A percentile compares a stretch with the other conserved stretches of the same genome.
phyloP scores from a whole-genome alignment of 2,113 vertebrate species.

The human (Homo sapiens) region GRCh38 chr4:148051001-148051500 shows the following conservation, averaged over 20 bases:
- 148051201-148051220: constrained; percentile 67
- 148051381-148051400: constrained; percentile 53
- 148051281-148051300: constrained; percentile 31
- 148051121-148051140: constrained; percentile 53
- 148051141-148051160: constrained; percentile 69
- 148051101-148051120: neutral
- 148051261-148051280: constrained; percentile 58
- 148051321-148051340: constrained; percentile 59
- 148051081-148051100: neutral
- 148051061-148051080: neutral
- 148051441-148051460: constrained; percentile 32
- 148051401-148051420: constrained; percentile 49
- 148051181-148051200: constrained; percentile 59
- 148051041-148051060: neutral
- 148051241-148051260: constrained; percentile 67
- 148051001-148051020: neutral
- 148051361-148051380: constrained; percentile 63
- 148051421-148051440: constrained; percentile 45
- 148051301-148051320: constrained; percentile 70
- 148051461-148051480: neutral
- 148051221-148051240: constrained; percentile 55
- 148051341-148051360: constrained; percentile 24
- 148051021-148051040: neutral
- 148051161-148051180: constrained; percentile 76
- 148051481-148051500: neutral